Evolutionary conservation across 2,888 invertebrate species (phyloP).

Genomic region (Gastracanthus pulcherrimus): DNA sequence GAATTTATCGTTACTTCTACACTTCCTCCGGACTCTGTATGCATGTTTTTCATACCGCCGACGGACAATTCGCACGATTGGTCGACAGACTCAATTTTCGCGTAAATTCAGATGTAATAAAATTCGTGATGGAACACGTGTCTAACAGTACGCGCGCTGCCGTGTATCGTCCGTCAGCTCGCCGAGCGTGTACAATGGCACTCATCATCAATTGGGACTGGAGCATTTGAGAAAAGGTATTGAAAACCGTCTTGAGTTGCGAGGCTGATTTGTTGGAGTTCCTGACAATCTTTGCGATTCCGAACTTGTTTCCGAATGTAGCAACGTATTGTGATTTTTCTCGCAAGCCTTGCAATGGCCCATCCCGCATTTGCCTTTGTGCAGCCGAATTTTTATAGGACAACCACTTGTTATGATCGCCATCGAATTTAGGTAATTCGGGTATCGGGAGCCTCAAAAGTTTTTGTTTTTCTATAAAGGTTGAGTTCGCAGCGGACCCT

Average conservation of each 20-base stretch:
- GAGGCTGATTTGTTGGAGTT: too few relatives aligned
- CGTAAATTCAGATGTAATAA: neutral
- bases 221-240: neutral
- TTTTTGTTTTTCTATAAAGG: too few relatives aligned
- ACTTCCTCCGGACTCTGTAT: neutral
- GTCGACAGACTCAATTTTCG: neutral
- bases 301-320: neutral
- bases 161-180: neutral
- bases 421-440: too few relatives aligned
- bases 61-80: neutral
- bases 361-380: too few relatives aligned
- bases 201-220: slow-evolving; percentile 25
- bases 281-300: too few relatives aligned
- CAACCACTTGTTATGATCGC: too few relatives aligned
- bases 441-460: too few relatives aligned
- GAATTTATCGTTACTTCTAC: neutral
- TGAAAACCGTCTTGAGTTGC: too few relatives aligned
- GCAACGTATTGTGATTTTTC: neutral
- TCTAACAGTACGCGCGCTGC: neutral
- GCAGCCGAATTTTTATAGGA: too few relatives aligned
- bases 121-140: slow-evolving; percentile 10
- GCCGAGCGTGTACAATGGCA: neutral
- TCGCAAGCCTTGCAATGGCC: neutral
- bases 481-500: too few relatives aligned
- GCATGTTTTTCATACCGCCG: neutral